Base-by-base conservation (phyloP, 2,113 vertebrate species). In the Tragelaphus strepsiceros region DNA sequence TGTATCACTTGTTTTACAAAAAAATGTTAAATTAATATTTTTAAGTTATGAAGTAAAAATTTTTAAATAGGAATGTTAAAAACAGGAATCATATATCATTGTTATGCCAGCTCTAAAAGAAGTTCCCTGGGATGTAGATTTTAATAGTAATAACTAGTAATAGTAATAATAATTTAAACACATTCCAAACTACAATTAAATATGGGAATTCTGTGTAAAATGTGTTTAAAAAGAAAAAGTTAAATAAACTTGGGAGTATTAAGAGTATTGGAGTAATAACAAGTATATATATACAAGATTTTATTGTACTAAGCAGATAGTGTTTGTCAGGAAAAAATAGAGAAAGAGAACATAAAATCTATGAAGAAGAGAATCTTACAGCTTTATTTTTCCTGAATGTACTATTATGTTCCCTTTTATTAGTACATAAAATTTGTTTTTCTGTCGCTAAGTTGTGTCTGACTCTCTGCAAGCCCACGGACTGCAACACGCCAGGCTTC, bases 101-200 rank as follows among this genome's bases (percentile, higher is more conserved):
- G 30, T 15, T 35, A 3, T 22, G 0, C 59, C 78, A 94, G 78
- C 92, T 95, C 53, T 17, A 95, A 97, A 92, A 21, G 77, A 54
- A 90, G 87, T 97, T 10, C 1, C 67, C 77, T 7, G 35, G 94
- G 26, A n/a, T 4, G 59, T 98, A 96, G 84, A 77, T 22, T 88
- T 90, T 39, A 81, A 51, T 83, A 35, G n/a, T 54, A 54, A 82
- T n/a, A 71, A 21, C 64, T 71, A 35, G 64, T 21, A 91, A 3
- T 26, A 80, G 96, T 89, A 80, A 96, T 88, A 97, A 6, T 85
- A 80, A 97, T 53, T n/a, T 71, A 77, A 22, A 54, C 35, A 67
- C 17, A 90, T 67, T n/a, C 7, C 24, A 96, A 89, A 3, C 26
- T 89, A 19, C 11, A 92, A 22, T 78, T 82, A 92, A 94, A 54